These are phyloP conservation scores for Enteromius unitaeniatus DNA, from an alignment of 2,797 vertebrate genomes.

Conservation along the genomic window DNA sequence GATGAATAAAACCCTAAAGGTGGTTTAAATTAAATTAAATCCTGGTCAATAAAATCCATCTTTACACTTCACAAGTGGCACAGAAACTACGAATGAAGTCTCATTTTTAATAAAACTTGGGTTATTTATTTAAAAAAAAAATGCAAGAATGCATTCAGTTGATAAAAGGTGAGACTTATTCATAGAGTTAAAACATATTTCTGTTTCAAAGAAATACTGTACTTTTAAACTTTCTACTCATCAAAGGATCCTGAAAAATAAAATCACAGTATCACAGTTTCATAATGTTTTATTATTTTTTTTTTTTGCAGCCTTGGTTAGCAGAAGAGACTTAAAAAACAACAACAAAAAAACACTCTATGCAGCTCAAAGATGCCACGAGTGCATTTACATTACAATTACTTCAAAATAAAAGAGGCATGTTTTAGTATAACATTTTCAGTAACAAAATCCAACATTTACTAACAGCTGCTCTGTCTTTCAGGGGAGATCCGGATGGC, in stretches of 20 bases:
- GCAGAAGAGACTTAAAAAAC: background rate
- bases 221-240: background rate
- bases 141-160: background rate
- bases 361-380: background rate
- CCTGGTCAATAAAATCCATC: background rate
- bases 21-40: background rate
- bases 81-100: background rate
- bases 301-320: background rate
- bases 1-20: background rate
- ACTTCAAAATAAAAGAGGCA: too few relatives aligned
- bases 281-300: too few relatives aligned
- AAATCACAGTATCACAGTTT: background rate
- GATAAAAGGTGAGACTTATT: background rate
- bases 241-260: background rate
- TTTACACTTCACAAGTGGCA: background rate
- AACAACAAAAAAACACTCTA: background rate
- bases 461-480: constrained; percentile 38
- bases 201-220: background rate
- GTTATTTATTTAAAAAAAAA: too few relatives aligned
- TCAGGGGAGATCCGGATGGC: constrained; percentile 96
- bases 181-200: background rate
- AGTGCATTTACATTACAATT: background rate
- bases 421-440: background rate
- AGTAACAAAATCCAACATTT: background rate
- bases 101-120: background rate